A percentile compares a stretch with the other conserved stretches of the same genome.
phyloP scores from a whole-genome alignment of 2,113 vertebrate species.

The Otolemur garnettii region DNA sequence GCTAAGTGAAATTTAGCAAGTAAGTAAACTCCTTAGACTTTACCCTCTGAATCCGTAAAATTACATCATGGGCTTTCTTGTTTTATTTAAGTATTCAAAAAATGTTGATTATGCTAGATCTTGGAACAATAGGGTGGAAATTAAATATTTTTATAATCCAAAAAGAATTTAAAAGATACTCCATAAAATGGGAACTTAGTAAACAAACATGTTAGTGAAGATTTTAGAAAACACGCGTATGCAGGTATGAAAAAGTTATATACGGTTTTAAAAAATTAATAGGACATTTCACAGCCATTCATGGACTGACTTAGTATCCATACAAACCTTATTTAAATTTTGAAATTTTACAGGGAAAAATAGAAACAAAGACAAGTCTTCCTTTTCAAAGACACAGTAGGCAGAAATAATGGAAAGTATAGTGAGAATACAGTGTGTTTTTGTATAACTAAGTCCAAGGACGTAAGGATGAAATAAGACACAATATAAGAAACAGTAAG shows the following conservation, averaged over 20 bases:
- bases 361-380: not conserved
- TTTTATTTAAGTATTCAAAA: not conserved
- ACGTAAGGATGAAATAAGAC: not conserved
- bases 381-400: not conserved
- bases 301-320: not conserved
- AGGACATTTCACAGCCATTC: not conserved
- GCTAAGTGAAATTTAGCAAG: not conserved
- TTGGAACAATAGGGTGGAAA: not conserved
- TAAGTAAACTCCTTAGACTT: not conserved
- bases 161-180: not conserved
- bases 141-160: not conserved
- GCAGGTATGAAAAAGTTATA: not conserved
- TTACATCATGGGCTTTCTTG: not conserved
- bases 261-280: not conserved
- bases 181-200: not conserved
- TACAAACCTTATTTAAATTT: not conserved
- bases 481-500: not conserved
- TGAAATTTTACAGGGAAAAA: not conserved
- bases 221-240: not conserved
- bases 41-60: not conserved
- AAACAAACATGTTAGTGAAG: not conserved
- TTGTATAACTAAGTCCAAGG: fast-evolving
- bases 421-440: not conserved
- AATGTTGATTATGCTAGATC: not conserved
- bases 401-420: not conserved